These are phyloP conservation scores for Onchidella celtica DNA, from an alignment of 2,888 invertebrate genomes.

Conservation along the genomic window DNA sequence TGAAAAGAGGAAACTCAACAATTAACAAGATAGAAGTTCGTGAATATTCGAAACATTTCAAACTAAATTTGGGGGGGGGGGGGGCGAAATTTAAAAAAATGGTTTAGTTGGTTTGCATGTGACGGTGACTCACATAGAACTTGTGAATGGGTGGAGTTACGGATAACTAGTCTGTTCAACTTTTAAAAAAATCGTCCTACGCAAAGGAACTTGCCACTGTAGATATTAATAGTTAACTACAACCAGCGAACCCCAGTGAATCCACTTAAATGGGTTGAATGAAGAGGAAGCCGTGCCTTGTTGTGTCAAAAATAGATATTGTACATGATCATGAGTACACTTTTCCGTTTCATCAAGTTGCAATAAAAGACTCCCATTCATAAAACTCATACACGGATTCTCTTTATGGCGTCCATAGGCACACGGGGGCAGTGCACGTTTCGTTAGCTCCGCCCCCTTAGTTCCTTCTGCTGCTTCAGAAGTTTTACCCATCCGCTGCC, in stretches of 20 bases:
- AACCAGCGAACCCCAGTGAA: no score
- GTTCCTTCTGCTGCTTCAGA: slow-evolving; percentile 39
- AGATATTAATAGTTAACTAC: no score
- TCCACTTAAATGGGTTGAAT: neutral
- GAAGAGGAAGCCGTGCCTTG: neutral
- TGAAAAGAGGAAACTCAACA: no score
- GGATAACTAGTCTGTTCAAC: no score
- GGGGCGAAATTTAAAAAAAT: no score
- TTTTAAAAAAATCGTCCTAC: no score
- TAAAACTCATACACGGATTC: neutral
- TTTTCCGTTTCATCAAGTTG: neutral
- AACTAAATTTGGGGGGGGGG: no score
- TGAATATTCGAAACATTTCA: no score
- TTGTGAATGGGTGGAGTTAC: neutral
- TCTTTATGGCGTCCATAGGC: neutral
- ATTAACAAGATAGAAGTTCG: no score
- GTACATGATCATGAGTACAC: neutral
- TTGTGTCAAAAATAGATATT: slow-evolving; percentile 9
- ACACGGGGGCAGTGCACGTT: neutral
- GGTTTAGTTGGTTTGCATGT: no score
- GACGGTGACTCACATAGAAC: neutral
- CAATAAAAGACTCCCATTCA: neutral
- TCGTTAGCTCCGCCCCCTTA: slow-evolving; percentile 33
- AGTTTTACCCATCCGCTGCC: slow-evolving; percentile 33
- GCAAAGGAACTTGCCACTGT: no score